Evolutionary conservation across 2,113 vertebrate genomes (phyloP), one percentile per base, ranked within the genome.

Genomic region (Scartelaos histophorus): DNA sequence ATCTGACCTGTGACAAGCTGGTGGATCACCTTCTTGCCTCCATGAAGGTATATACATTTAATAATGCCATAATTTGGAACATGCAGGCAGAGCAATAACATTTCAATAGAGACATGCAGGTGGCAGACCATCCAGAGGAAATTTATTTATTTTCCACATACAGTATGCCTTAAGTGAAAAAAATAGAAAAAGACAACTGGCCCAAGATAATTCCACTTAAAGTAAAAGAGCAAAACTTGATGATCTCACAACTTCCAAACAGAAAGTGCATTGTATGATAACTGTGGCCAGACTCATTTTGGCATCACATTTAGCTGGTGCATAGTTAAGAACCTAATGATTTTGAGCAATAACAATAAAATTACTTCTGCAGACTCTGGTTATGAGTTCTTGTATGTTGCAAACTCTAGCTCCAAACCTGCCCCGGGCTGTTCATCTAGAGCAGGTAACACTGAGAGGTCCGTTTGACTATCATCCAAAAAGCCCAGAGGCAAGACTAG

Each of bases 391-490:
- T 22, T 24, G 67, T 12, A 29, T 57, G 51, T 71, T 17, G 34
- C 24, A 24, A 57, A 24, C 35, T 29, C 45, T 70, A 21, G 69
- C 45, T 65, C 53, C 65, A n/a, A 75, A 68, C 46, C 58, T 51
- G 66, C 67, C 58, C 65, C 62, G 53, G 75, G 79, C 21, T 79
- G 51, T 67, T 67, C 61, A 69, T 65, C 70, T 62, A n/a, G 62
- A 74, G 72, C 60, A 66, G 65, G 51, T 66, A 49, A 24, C 54
- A 67, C 65, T 19, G 11, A 22, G 58, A 17, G 19, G 46, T 22
- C 53, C 34, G 57, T 47, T 60, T 60, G 62, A 61, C 61, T 73
- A 25, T 49, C 74, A 73, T 54, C 45, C 60, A 65, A 13, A 25
- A 46, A 73, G 67, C 35, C 60, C 71, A 67, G 38, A 78, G 73